These are phyloP conservation scores for Rapana venosa DNA, from an alignment of 2,888 invertebrate species.

Conservation along the genomic window DNA sequence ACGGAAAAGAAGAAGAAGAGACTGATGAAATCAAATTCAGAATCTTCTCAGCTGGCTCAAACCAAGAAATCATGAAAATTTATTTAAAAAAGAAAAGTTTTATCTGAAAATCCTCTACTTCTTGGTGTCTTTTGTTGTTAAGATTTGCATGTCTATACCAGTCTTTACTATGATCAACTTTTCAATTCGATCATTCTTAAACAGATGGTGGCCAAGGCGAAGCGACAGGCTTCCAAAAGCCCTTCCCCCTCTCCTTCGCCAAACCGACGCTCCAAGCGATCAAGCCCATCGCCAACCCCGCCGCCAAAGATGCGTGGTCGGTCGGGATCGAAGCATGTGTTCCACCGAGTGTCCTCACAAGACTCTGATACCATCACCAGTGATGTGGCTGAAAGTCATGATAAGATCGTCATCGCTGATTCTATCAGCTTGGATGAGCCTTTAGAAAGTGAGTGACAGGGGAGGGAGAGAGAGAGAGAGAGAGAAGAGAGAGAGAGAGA, in stretches of 20 bases:
- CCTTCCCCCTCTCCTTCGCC: slow-evolving; percentile 53
- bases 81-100: no score
- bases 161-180: no score
- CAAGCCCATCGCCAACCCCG: slow-evolving; percentile 48
- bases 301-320: slow-evolving; percentile 59
- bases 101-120: no score
- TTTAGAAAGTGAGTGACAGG: slow-evolving; percentile 39
- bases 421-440: slow-evolving; percentile 47
- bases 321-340: slow-evolving; percentile 57
- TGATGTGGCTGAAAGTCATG: slow-evolving; percentile 60
- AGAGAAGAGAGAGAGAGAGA: neutral
- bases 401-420: slow-evolving; percentile 40
- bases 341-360: slow-evolving; percentile 60
- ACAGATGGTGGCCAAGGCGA: neutral
- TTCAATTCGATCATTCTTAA: neutral
- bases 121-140: no score
- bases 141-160: no score
- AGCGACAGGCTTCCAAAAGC: slow-evolving; percentile 26
- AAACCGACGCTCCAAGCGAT: slow-evolving; percentile 32
- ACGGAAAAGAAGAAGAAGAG: no score
- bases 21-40: no score
- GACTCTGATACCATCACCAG: slow-evolving; percentile 67
- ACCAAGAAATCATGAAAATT: no score
- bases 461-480: neutral
- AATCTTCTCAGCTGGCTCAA: no score